Conservation (phyloP, 2,888 invertebrate species). For the Schrankia costaestrigalis region DNA sequence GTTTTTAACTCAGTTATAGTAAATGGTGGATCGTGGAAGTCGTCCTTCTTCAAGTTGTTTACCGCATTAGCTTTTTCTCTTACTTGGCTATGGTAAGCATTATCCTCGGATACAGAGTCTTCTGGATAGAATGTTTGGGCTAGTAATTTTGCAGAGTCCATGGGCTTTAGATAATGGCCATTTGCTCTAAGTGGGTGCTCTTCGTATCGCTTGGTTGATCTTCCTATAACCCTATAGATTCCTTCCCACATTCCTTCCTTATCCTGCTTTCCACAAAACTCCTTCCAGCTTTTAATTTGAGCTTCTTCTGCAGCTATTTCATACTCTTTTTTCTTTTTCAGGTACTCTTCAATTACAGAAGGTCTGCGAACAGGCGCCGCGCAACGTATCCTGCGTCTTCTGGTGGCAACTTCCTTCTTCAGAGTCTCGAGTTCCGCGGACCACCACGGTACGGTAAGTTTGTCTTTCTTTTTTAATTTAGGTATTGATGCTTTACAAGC, state of each 20-base stretch:
- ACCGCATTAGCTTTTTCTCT: background rate
- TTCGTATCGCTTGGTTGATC: background rate
- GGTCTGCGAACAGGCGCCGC: background rate
- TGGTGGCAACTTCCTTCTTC: background rate
- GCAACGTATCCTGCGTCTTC: background rate
- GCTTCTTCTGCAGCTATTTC: background rate
- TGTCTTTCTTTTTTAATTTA: background rate
- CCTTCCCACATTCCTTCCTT: background rate
- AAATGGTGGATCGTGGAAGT: background rate
- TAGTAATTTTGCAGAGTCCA: background rate
- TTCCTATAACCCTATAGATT: background rate
- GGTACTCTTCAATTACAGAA: background rate
- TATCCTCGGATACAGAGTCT: background rate
- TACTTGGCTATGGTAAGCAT: background rate
- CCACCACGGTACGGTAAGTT: slow-evolving; percentile 1
- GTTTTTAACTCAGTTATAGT: background rate
- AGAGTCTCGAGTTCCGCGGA: background rate
- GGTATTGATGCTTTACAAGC: background rate
- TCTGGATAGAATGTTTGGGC: background rate
- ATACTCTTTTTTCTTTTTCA: background rate
- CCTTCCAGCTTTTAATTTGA: background rate
- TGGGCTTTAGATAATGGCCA: background rate
- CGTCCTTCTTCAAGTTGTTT: background rate
- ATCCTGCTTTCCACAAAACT: background rate
- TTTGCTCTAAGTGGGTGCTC: background rate